Base-by-base conservation (phyloP, 1,140 invertebrate species). In the Piezodorus guildinii region DNA sequence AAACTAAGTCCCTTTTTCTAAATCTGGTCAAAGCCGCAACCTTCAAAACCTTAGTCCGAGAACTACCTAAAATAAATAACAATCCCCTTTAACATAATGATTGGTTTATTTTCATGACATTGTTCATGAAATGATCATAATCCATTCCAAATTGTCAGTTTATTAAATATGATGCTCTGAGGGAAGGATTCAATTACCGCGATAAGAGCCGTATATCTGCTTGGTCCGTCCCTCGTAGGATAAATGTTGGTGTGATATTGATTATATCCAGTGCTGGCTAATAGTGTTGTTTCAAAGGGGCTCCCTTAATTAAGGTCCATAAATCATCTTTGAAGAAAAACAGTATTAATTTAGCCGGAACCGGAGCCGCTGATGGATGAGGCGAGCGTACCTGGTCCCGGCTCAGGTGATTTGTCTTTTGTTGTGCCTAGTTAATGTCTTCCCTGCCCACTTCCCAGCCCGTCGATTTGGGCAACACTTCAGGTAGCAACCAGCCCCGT, bases 191-290 rank as follows among this genome's bases (percentile, higher is more conserved):
- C 34, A 39, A 39, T 39, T 39, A 39, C 6, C 1, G 12, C 34
- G 34, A 39, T 39, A 39, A 39, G 34, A 39, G 34, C 12, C 6
- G 34, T 39, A 39, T 12, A 39, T 39, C 6, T 39, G 6, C 6
- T 39, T 39, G 34, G 12, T 39, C 34, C 1, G 34, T 39, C 9
- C 34, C 34, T 8, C 12, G 34, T 39, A 39, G 21, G 12, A 49
- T 17, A 49, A 49, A 49, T 49, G 46, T 49, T 49, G 46, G 46
- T 49, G 46, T 49, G 46, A 49, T 49, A 49, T 49, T 49, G 46
- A 49, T 49, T 49, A 49, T 49, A 49, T 49, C 46, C 34, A 6
- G 46, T 17, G 46, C 46, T 21, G 46, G 46, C 46, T 49, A 49
- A 49, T 49, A 49, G 46, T 49, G 46, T 49, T 49, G 46, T 49